A percentile compares a stretch with the other conserved stretches of the same genome.
phyloP scores from a whole-genome alignment of 1,140 invertebrate species.

The Ostrea denselamellosa region DNA sequence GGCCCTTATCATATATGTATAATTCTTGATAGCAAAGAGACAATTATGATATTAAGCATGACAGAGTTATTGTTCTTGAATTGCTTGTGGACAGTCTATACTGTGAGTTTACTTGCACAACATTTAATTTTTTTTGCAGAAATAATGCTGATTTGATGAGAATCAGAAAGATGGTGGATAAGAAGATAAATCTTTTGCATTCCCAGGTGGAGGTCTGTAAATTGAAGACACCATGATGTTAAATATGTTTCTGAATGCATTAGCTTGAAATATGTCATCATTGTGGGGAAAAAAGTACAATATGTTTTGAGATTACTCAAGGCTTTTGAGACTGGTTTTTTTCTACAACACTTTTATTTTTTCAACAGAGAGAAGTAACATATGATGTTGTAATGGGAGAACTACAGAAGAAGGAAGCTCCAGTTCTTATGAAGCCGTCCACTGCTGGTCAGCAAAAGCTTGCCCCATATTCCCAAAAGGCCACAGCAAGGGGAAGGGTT shows the following conservation, averaged over 20 bases:
- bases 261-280: background rate
- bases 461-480: slow-evolving; percentile 1
- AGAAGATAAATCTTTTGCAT: slow-evolving; percentile 63
- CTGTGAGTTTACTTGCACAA: background rate
- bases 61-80: slow-evolving; percentile 5
- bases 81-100: background rate
- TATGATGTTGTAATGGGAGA: slow-evolving; percentile 62
- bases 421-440: slow-evolving; percentile 35
- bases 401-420: slow-evolving; percentile 49
- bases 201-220: slow-evolving; percentile 68
- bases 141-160: slow-evolving; percentile 31
- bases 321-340: background rate
- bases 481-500: slow-evolving; percentile 37
- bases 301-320: background rate
- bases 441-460: background rate
- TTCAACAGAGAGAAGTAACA: slow-evolving; percentile 64
- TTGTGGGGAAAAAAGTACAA: background rate
- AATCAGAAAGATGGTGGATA: slow-evolving; percentile 67
- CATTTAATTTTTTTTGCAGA: background rate
- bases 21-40: too few relatives aligned
- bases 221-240: background rate
- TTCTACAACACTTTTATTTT: background rate
- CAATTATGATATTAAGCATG: background rate
- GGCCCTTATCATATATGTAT: too few relatives aligned
- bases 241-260: background rate